Conservation (phyloP, 2,888 invertebrate species). For the Chrysodeixis includens region DNA sequence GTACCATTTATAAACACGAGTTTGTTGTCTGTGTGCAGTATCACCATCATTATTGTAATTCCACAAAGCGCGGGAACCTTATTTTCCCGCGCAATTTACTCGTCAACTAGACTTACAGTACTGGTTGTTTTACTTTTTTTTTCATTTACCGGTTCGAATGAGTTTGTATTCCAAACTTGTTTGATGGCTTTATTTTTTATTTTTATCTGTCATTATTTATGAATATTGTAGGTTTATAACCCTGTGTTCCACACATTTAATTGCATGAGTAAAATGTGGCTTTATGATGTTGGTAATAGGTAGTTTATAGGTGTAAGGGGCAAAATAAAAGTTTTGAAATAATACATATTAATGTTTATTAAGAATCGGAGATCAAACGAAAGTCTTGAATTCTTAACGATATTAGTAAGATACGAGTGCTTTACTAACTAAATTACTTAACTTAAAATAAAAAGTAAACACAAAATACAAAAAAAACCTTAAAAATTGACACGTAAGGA, state of each 20-base stretch:
- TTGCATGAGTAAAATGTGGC: not conserved
- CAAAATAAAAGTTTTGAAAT: constrained; percentile 54
- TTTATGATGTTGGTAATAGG: constrained; percentile 17
- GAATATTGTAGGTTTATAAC: constrained; percentile 13
- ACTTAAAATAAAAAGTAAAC: constrained; percentile 25
- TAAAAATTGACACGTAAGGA: constrained; percentile 73
- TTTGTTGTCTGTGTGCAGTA: not conserved
- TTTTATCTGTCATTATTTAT: constrained; percentile 5
- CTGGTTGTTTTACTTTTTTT: not conserved
- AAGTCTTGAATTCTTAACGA: constrained; percentile 85
- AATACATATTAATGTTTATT: constrained; percentile 75
- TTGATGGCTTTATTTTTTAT: constrained; percentile 5
- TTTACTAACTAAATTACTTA: constrained; percentile 49
- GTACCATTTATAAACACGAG: not conserved
- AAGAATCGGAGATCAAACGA: constrained; percentile 87
- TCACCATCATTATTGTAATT: constrained; percentile 8
- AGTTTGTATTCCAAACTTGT: constrained; percentile 10
- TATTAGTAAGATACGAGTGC: constrained; percentile 75
- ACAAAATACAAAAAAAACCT: constrained; percentile 37
- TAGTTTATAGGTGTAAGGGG: constrained; percentile 28
- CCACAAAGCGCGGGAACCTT: constrained; percentile 23
- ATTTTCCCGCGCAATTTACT: constrained; percentile 28
- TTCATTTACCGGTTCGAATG: not conserved
- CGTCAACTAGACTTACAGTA: not conserved
- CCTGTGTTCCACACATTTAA: constrained; percentile 27